Evolutionary conservation across 2,113 vertebrate genomes (phyloP), one percentile per base, ranked within the genome.

Genomic region (Chaenogobius annularis): DNA sequence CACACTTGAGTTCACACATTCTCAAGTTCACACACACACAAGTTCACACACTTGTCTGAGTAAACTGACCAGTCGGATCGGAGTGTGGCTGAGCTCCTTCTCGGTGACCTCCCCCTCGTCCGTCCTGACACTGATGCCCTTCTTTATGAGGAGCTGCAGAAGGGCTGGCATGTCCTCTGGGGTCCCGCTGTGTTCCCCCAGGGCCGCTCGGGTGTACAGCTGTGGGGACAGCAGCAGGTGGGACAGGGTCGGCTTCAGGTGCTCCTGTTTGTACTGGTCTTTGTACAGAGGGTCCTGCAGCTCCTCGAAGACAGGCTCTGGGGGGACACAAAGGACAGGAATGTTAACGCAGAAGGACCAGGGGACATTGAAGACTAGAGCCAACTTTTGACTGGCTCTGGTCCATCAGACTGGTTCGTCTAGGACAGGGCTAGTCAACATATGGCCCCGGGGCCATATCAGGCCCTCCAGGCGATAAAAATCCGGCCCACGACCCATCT

Each of bases 231-330:
- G 87, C 35, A 97, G 92, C 78, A 96, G 89, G 82, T 92, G 86
- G 17, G 92, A 93, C 62, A 96, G 88, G 0, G 92, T 90, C 0
- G 94, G 95, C 73, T 95, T 95, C 69, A 97, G 89, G 67, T 94
- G 94, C 73, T 95, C 94, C 62, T 95, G 94, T 5, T 92, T 92
- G 37, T 94, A 95, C 89, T 95, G 94, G 89, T 95, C 94, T 0
- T 88, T 93, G 78, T 96, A 95, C 68, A 96, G 91, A 0, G 94
- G 95, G 23, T 95, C 94, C 26, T 89, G 90, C 50, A 96, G 85
- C 89, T 97, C 96, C 20, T 88, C 89, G 0, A 95, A 95, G 23
- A 96, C 92, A 0, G 93, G 93, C 66, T 94, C 96, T 95, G 72
- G n/a, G 15, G 23, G 35, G 31, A 63, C 61, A 43, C 15, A 62